Base-by-base conservation (phyloP, 2,888 invertebrate genomes). In the Ochropacha duplaris region DNA sequence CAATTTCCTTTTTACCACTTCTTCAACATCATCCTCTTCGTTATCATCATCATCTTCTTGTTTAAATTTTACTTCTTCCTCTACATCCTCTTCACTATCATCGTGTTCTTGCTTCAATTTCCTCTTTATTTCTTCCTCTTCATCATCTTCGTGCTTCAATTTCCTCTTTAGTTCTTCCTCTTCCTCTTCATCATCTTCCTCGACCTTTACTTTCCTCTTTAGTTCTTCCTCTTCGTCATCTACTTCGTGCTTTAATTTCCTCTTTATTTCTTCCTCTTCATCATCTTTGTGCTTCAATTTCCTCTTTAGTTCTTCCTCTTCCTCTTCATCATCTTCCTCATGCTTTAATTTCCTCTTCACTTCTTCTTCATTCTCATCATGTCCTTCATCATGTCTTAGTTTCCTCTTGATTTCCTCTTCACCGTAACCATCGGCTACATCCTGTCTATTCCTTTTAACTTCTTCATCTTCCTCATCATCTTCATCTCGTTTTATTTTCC, bases 211-310 rank as follows among this genome's bases (percentile, higher is more conserved):
- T 31, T 8, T 16, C 16, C 31, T 51, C 19, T 31, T 51, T 19
- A 28, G 11, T 12, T 58, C 63, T 12, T 57, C 63, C 49, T 62
- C 59, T 6, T 59, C 64, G 39, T 60, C 65, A n/a, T 57, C 57
- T 28, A 76, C 78, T 36, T 76, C 77, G 36, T 79, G 76, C 31
- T 65, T 72, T 4, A 24, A 4, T 65, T 61, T 28, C 28, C 9
- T 6, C 2, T 28, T 16, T 16, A 39, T 16, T 16, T 39, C 39
- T 39, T 56, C 58, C 22, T 24, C 24, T 24, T 24, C 5, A 4
- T 24, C 24, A 5, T 24, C 26, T 22, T 50, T 16, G 14, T 28
- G 50, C 9, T 9, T 50, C 1, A 50, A 28, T 24, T 12, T 50
- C 24, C 26, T 50, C 9, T 50, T 50, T 2, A 26, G 14, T 16